These are phyloP conservation scores for Cyprinus carpio DNA, from an alignment of 2,113 vertebrate species.

Conservation along the genomic window DNA sequence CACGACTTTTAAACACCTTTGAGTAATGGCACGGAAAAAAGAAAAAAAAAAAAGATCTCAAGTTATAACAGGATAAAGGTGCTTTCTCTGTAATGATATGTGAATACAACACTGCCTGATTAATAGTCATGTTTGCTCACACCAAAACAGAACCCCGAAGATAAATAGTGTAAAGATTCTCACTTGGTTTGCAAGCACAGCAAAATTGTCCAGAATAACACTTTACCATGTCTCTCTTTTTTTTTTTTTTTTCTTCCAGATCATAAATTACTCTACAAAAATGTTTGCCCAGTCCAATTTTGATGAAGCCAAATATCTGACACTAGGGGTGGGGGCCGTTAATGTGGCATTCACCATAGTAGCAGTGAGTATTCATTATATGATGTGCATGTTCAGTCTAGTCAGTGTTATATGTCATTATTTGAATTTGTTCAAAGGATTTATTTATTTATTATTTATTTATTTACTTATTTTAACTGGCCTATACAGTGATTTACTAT, in stretches of 20 bases:
- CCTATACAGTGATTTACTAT: background rate
- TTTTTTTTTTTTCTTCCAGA: constrained; percentile 61
- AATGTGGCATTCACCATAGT: constrained; percentile 74
- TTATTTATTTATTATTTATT: background rate
- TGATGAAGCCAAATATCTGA: constrained; percentile 70
- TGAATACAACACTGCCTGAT: background rate
- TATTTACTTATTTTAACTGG: background rate
- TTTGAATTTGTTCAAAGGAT: background rate
- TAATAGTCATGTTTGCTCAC: background rate
- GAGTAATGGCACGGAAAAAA: too few relatives aligned
- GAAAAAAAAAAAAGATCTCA: background rate
- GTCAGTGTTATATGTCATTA: background rate
- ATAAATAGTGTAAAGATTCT: constrained; percentile 11
- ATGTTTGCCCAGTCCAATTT: constrained; percentile 67
- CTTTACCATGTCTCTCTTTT: background rate
- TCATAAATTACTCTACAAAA: constrained; percentile 76
- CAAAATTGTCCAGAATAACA: constrained; percentile 5
- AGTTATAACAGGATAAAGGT: background rate
- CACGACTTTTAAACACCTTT: too few relatives aligned
- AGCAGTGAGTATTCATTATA: constrained; percentile 61
- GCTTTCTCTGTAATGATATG: background rate
- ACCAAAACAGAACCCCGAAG: too few relatives aligned
- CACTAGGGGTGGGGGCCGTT: constrained; percentile 65
- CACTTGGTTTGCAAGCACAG: background rate
- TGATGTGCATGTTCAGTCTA: background rate